Base-by-base conservation (phyloP, 2,113 vertebrate species). In the Macroglossus sobrinus region DNA sequence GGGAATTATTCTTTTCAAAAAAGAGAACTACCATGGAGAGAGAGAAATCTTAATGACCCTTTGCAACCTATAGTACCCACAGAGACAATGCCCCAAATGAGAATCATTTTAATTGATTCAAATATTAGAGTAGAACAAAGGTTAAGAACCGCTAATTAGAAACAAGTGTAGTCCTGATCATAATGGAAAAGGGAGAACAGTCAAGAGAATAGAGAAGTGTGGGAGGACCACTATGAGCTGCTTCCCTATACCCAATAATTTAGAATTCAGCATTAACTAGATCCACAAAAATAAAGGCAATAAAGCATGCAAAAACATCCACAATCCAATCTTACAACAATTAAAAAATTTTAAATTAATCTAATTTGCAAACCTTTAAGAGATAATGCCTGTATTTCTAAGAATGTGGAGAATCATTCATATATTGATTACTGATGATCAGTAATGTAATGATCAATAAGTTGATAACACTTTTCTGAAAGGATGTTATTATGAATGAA, bases 71-170 rank as follows among this genome's bases (percentile, higher is more conserved):
- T 35, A 89, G 63, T 68, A 43, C 61, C 26, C 26, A 24, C 90
- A 80, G 38, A 66, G 19, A 72, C 15, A 93, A 55, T 5, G 38
- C 18, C 45, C 24, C 61, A 95, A 93, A 78, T 35, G 15, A 88
- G 10, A 94, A 85, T 90, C 59, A 71, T 38, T 94, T 75, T 82
- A 82, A 38, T 5, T 78, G 45, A 96, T 21, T 84, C 55, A 89
- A 68, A 68, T 10, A 94, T 69, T 84, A 90, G 3, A 88, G 24
- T 21, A 57, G n/a, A 91, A 92, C 43, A 81, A 87, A 89, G 24
- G 38, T 79, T 95, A 91, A 74, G 33, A 87, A 85, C 7, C 40
- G 81, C n/a, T n/a, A 61, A 88, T 93, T 24, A 72, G 7, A 89
- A 94, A 80, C 14, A 95, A 88, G 91, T 84, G 1, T 24, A 78